A percentile compares a stretch with the other conserved stretches of the same genome.
These are phyloP conservation scores for Oxyruncus cristatus DNA, from an alignment of 2,113 vertebrate genomes.

Conservation along the genomic window DNA sequence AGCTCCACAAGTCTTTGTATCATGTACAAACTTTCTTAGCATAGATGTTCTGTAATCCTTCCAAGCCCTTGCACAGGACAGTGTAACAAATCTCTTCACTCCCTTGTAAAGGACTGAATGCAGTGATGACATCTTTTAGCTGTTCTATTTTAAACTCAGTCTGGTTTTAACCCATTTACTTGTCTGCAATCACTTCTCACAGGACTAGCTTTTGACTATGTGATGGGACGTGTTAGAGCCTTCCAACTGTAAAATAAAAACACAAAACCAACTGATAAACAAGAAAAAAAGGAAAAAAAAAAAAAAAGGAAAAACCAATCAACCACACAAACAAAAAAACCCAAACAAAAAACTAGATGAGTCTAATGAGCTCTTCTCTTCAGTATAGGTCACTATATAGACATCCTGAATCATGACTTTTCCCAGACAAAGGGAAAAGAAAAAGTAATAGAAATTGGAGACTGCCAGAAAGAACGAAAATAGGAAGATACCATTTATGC, in stretches of 20 bases:
- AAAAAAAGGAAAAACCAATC: neutral
- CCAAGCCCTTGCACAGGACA: neutral
- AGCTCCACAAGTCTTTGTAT: neutral
- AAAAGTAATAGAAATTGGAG: neutral
- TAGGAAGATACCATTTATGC: neutral
- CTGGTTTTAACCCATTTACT: neutral
- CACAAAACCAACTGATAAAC: neutral
- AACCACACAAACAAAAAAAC: neutral
- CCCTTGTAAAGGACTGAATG: neutral
- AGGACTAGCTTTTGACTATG: neutral
- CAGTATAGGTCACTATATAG: neutral
- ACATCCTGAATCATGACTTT: neutral
- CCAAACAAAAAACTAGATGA: neutral
- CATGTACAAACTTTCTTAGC: neutral
- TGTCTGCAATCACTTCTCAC: neutral
- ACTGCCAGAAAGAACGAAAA: neutral
- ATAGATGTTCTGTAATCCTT: neutral
- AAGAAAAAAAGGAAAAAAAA: neutral
- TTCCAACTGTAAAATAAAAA: neutral
- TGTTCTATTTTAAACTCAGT: neutral
- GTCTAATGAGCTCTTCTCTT: neutral
- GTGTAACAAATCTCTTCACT: neutral
- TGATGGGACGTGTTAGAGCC: neutral
- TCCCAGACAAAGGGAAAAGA: neutral
- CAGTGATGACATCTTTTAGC: neutral